Base-by-base conservation (phyloP, 2,888 invertebrate species). In the Argyra leucocephala region DNA sequence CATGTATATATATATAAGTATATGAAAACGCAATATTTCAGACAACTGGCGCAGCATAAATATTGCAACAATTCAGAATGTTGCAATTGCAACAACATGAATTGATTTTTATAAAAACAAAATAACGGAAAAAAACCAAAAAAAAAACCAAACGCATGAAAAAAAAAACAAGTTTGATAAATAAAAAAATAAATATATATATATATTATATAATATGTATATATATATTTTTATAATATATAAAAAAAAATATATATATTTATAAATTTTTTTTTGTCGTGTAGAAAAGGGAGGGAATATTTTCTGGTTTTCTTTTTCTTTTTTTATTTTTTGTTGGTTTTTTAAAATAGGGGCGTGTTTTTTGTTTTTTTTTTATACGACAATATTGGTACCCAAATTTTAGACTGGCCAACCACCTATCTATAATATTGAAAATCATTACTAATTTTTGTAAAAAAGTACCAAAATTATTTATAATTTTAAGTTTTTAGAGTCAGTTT, bases 31-130 rank as follows among this genome's bases (percentile, higher is more conserved):
- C 31, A 31, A 31, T 31, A 10, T 31, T 31, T 48, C 48, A 48
- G 48, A 48, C 48, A 48, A 48, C 48, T 48, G 48, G 48, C 48
- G 48, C 48, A 48, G 48, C n/a, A 48, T 48, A 15, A 48, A 48
- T 12, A 48, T 48, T 48, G 48, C 48, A 48, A 48, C 48, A 48
- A 48, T 48, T 48, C 48, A 48, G n/a, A 48, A 48, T 48, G 48
- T 48, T 48, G 48, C 48, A 48, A 48, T 48, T 48, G 1, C 48
- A 48, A 48, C n/a, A 48, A 48, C 48, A 48, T 10, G 10, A 37
- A 37, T 10, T 10, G 10, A 5, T 31, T 31, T 31, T 31, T 31
- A 31, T 15, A 48, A 48, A 15, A 48, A 48, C 18, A 18, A 10
- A 37, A 37, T 15, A 37, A 37, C 37, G 15, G 15, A 37, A 9